phyloP scores from a whole-genome alignment of 2,113 vertebrate species.

The Ctenodactylus gundi region DNA sequence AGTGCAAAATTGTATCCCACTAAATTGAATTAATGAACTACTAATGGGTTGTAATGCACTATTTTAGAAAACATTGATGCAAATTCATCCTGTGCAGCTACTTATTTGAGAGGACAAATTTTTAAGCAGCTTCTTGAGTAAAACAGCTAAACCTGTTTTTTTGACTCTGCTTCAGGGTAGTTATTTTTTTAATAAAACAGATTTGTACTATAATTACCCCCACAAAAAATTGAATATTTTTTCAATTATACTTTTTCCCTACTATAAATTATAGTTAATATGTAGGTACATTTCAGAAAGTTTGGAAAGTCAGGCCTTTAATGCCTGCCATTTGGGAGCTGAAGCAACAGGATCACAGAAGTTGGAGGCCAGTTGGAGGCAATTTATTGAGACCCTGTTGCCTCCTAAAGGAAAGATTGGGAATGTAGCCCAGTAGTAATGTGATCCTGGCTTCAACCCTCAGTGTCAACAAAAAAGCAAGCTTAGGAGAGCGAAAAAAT shows the following conservation, averaged over 20 bases:
- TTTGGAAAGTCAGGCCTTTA: neutral
- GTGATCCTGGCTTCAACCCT: no score
- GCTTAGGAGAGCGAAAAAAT: neutral
- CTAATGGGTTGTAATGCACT: neutral
- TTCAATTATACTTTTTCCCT: neutral
- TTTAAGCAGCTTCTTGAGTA: neutral
- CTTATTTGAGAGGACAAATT: neutral
- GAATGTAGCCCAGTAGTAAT: no score
- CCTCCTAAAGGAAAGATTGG: neutral
- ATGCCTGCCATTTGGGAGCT: neutral
- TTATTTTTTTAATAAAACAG: neutral
- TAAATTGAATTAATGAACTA: neutral
- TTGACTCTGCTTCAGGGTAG: neutral
- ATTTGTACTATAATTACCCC: neutral
- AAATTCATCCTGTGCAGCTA: neutral
- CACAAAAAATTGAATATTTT: neutral
- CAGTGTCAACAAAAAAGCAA: neutral
- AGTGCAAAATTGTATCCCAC: neutral
- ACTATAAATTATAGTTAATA: neutral
- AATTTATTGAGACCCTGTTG: neutral
- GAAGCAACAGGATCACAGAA: neutral
- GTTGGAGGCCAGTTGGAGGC: neutral
- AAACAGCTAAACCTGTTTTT: neutral
- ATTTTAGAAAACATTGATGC: neutral
- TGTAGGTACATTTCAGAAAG: neutral